These are phyloP conservation scores for Triplophysa bombifrons DNA, from an alignment of 2,797 vertebrate genomes.

Conservation along the genomic window DNA sequence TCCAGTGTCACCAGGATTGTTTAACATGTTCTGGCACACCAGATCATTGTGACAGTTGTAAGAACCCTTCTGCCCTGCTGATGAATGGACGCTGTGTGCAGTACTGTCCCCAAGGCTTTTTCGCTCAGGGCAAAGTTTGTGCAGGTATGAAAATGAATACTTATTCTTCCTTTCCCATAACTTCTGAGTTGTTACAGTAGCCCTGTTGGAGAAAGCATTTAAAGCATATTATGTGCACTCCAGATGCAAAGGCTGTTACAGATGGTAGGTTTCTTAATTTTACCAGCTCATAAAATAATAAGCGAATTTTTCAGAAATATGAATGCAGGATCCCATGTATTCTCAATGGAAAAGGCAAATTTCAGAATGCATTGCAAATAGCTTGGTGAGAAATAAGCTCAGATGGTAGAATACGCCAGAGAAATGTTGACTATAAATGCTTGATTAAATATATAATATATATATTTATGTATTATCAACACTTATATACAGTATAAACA, in stretches of 20 bases:
- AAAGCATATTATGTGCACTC: neutral
- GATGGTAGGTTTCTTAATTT: neutral
- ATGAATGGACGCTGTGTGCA: constrained; percentile 82
- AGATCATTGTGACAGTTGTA: constrained; percentile 84
- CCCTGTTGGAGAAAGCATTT: neutral
- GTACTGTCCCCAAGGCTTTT: constrained; percentile 81
- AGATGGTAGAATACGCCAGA: neutral
- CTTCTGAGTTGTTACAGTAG: neutral
- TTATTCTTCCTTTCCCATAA: neutral
- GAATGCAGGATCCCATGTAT: neutral
- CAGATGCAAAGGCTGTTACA: neutral
- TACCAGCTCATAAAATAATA: neutral
- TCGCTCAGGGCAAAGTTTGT: constrained; percentile 75
- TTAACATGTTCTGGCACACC: constrained; percentile 80
- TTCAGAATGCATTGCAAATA: neutral
- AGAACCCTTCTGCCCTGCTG: constrained; percentile 74
- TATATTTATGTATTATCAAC: too few species aligned
- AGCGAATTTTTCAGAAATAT: neutral
- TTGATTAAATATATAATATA: neutral
- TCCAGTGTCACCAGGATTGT: constrained; percentile 85
- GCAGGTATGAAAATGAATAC: constrained; percentile 74
- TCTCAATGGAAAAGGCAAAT: neutral
- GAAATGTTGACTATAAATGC: neutral
- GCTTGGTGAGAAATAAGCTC: neutral
- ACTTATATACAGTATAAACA: too few species aligned